Evolutionary conservation across 1,140 invertebrate species (phyloP).

Genomic region (Anastrepha ludens): DNA sequence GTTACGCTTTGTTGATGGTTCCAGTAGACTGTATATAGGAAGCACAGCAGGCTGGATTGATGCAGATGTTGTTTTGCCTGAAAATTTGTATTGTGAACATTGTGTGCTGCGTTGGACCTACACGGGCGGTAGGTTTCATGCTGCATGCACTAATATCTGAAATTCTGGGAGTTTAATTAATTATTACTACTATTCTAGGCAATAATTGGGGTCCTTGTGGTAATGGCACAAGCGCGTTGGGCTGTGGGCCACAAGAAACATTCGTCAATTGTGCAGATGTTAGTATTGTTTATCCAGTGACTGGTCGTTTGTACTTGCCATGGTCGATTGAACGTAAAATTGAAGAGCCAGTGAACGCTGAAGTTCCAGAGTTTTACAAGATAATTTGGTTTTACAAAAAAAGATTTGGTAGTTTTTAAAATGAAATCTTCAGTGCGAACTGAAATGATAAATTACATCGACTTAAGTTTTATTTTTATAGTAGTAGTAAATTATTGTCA

Average conservation of each 20-base stretch:
- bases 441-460: too few relatives aligned
- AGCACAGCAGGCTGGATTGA: conserved; percentile 67
- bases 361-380: not conserved
- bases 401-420: not conserved
- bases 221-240: conserved; percentile 72
- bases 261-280: conserved; percentile 84
- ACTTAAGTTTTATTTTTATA: too few relatives aligned
- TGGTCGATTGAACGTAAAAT: too few relatives aligned
- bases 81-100: conserved; percentile 77
- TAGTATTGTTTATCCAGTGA: conserved; percentile 72
- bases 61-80: conserved; percentile 75
- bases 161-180: not conserved
- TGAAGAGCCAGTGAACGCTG: not conserved
- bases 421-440: too few relatives aligned
- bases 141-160: not conserved
- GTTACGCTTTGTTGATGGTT: conserved; percentile 76
- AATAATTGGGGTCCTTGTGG: conserved; percentile 78
- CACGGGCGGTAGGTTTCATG: conserved; percentile 68
- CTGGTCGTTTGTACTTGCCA: not conserved
- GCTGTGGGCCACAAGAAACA: conserved; percentile 81
- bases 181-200: conserved; percentile 63
- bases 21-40: conserved; percentile 64
- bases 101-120: conserved; percentile 84
- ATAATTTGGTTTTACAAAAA: not conserved
- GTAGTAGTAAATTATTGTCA: too few relatives aligned